Base-by-base conservation (phyloP, 2,888 invertebrate species). In the Mesodorylaimus sp. region DNA sequence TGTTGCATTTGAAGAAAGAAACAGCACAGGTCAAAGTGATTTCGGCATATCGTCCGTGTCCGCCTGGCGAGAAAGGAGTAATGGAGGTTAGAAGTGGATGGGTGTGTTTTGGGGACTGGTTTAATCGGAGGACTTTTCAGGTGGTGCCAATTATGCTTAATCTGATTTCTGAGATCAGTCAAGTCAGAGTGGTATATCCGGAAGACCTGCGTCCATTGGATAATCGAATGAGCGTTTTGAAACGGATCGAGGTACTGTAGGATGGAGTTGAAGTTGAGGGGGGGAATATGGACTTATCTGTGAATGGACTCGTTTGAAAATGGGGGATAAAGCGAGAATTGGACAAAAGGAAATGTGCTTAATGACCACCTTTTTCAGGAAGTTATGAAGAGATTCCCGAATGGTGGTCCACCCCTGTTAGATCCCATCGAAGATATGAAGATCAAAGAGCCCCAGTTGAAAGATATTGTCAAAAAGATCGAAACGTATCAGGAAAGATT, bases 381-480 rank as follows among this genome's bases (percentile, higher is more conserved):
- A 43, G 44, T 45, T 2, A 19, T 32, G 3, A 27, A 23, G 10
- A 24, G 29, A n/a, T 50, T 50, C 26, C 28, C 28, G 3, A 21
- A 50, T 2, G 19, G 19, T 2, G 41, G 16, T 39, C 7, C 7
- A 7, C 32, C 95, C 0, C 68, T 86, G 5, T 69, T 99, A 2
- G 85, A 97, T 71, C 95, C 97, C 1, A 75, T 93, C 21, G 80
- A 80, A 50, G 95, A 97, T 62, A 95, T 97, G 93, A 81, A 83
- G 62, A 95, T 99, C 50, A 79, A 79, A 51, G 86, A 89, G 39
- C 5, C 13, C 0, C 77, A 78, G 10, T 86, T 93, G 60, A 75
- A 79, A 56, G 78, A 80, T 39, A 76, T 87, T 50, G 79, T 88
- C 0, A 66, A 65, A 58, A 50, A 32, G 53, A 19, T 42, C 19